A percentile compares a stretch with the other conserved stretches of the same genome.
These are phyloP conservation scores for Pomacea maculata DNA, from an alignment of 1,140 invertebrate species.

Conservation along the genomic window DNA sequence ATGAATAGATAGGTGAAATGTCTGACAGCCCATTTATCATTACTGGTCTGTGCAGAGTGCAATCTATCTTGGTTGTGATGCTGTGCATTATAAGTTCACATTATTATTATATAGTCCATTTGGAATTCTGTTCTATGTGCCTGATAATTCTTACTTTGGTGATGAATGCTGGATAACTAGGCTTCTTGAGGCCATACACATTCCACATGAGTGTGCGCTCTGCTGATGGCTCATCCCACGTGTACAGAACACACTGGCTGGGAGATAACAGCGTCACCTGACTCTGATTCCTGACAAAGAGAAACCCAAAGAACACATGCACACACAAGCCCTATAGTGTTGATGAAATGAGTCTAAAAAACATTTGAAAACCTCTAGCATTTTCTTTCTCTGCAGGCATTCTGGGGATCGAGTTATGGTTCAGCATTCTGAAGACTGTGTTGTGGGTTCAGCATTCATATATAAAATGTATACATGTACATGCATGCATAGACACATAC, in stretches of 20 bases:
- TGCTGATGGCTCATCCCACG: slow-evolving; percentile 85
- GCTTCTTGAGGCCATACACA: slow-evolving; percentile 81
- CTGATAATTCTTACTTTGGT: slow-evolving; percentile 69
- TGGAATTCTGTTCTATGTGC: too few relatives aligned
- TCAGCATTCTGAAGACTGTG: too few relatives aligned
- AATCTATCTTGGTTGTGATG: too few relatives aligned
- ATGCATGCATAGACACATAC: too few relatives aligned
- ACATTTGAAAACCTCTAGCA: neutral
- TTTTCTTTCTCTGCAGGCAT: neutral
- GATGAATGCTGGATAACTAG: slow-evolving; percentile 77
- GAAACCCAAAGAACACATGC: neutral
- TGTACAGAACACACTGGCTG: slow-evolving; percentile 81
- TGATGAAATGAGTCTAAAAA: neutral
- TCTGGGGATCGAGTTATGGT: neutral
- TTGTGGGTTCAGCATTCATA: neutral
- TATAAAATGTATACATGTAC: neutral
- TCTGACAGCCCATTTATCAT: too few relatives aligned
- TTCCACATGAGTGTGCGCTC: slow-evolving; percentile 81
- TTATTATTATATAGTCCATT: too few relatives aligned
- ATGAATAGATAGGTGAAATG: too few relatives aligned
- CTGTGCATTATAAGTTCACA: too few relatives aligned
- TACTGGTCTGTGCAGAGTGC: too few relatives aligned
- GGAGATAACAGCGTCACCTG: slow-evolving; percentile 80
- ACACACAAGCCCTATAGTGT: neutral
- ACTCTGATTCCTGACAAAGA: slow-evolving; percentile 57